These are phyloP conservation scores for Ophion ventricosus DNA, from an alignment of 2,888 invertebrate genomes.

Conservation along the genomic window DNA sequence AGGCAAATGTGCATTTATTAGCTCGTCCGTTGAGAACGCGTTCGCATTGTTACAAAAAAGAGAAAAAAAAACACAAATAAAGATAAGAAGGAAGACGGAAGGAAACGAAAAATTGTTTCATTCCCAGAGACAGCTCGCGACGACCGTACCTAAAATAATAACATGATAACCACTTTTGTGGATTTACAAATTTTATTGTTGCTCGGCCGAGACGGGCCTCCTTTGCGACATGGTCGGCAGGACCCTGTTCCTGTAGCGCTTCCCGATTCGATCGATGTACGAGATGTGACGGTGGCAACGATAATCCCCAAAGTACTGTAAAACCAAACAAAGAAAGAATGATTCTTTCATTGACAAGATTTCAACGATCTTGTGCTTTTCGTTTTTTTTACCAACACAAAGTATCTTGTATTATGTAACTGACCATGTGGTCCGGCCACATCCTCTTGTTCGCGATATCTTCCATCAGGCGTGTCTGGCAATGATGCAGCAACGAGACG, in stretches of 20 bases:
- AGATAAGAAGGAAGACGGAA: conserved; percentile 35
- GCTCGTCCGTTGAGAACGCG: conserved; percentile 61
- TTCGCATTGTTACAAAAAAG: conserved; percentile 71
- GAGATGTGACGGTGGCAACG: conserved; percentile 77
- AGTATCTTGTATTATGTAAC: background rate
- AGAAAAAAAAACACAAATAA: conserved; percentile 61
- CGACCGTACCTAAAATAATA: conserved; percentile 10
- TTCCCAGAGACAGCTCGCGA: background rate
- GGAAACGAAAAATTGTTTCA: background rate
- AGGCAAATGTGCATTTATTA: conserved; percentile 71
- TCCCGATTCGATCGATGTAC: conserved; percentile 80
- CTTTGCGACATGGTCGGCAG: conserved; percentile 75
- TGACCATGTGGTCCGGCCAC: conserved; percentile 81
- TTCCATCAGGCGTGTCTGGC: conserved; percentile 74
- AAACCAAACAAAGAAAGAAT: conserved; percentile 33
- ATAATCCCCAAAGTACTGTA: conserved; percentile 77
- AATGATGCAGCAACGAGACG: conserved; percentile 77
- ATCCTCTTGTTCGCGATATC: conserved; percentile 75
- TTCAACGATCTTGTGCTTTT: background rate
- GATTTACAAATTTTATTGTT: conserved; percentile 39
- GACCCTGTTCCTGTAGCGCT: conserved; percentile 79
- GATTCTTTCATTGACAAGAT: background rate
- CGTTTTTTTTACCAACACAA: too few species aligned
- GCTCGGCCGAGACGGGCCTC: conserved; percentile 67
- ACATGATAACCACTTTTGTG: conserved; percentile 23